Percentiles rank a stretch among this genome's conserved stretches.
Conservation (phyloP, 2,888 invertebrate species). For the Leptarthrus brevirostris region DNA sequence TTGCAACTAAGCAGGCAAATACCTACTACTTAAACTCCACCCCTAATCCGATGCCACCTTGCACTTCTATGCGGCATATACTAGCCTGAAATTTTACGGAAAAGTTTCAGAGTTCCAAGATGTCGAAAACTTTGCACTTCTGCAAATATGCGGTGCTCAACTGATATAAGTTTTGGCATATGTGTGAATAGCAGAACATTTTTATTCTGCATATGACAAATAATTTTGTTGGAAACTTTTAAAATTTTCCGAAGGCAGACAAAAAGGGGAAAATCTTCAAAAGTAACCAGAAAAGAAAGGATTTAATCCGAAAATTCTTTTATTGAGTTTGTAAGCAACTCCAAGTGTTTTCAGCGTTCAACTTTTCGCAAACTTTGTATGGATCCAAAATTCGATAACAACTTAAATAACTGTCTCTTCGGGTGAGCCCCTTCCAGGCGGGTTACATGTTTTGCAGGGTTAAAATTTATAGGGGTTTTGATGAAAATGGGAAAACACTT, state of each 20-base stretch:
- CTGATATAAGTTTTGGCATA: conserved; percentile 42
- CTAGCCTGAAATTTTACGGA: background rate
- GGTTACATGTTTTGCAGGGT: no score
- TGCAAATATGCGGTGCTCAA: no score
- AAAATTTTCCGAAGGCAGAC: conserved; percentile 9
- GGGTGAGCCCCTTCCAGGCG: background rate
- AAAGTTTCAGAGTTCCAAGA: conserved; percentile 32
- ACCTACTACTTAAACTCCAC: no score
- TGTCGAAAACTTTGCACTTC: conserved; percentile 43
- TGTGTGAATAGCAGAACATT: conserved; percentile 28
- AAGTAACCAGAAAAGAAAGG: background rate
- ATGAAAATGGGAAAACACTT: no score
- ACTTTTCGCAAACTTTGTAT: conserved; percentile 11
- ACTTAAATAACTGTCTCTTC: conserved; percentile 37
- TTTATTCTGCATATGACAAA: conserved; percentile 46
- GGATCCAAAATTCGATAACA: conserved; percentile 31
- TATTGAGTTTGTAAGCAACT: conserved; percentile 41
- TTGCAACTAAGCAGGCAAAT: background rate
- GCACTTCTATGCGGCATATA: background rate
- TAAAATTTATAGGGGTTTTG: no score
- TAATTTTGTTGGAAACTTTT: conserved; percentile 32
- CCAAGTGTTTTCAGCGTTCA: conserved; percentile 35
- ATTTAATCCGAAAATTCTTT: conserved; percentile 39
- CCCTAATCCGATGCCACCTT: no score
- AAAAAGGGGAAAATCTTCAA: conserved; percentile 1